Conservation (phyloP, 2,113 vertebrate genomes). For the Protobothrops mucrosquamatus region DNA sequence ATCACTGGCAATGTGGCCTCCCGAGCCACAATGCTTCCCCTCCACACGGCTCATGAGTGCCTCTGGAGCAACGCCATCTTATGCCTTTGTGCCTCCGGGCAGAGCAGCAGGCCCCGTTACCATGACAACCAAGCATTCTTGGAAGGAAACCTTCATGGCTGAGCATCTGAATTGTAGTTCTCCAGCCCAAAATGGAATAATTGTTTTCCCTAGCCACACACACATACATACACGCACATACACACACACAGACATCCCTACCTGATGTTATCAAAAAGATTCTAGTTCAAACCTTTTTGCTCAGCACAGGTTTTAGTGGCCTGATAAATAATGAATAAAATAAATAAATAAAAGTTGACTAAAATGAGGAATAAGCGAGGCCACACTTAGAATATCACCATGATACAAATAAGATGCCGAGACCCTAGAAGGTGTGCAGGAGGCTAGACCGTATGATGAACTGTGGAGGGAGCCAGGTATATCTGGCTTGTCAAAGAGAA, state of each 20-base stretch:
- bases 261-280: neutral
- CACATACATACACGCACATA: neutral
- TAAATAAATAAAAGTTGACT: neutral
- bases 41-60: neutral
- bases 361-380: neutral
- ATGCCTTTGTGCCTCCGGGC: neutral
- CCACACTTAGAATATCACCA: neutral
- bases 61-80: neutral
- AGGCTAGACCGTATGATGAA: neutral
- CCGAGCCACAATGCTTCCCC: neutral
- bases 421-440: neutral
- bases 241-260: neutral
- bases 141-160: neutral
- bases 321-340: neutral
- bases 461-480: no score
- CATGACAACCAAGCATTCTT: neutral
- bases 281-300: neutral
- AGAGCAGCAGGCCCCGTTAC: neutral
- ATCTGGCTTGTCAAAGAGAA: no score
- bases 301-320: neutral
- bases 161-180: neutral
- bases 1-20: neutral
- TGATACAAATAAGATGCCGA: neutral
- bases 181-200: neutral
- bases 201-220: neutral